Evolutionary conservation across 2,113 vertebrate genomes (phyloP).

Genomic region (Planiliza haematocheilus): DNA sequence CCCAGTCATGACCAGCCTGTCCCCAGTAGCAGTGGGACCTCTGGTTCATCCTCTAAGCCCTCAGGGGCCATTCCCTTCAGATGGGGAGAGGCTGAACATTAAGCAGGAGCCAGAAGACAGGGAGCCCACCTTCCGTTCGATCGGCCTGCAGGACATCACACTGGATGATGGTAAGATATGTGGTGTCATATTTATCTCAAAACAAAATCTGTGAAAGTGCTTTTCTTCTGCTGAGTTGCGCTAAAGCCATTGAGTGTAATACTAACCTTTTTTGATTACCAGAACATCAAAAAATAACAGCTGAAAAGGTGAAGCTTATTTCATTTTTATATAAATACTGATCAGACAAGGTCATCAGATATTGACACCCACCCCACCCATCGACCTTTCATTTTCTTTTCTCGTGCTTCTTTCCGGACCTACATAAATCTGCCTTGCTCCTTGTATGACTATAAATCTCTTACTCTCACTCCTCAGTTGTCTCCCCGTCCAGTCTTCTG

Average conservation of each 20-base stretch:
- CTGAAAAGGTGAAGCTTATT: neutral
- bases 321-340: neutral
- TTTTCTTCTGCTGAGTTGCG: neutral
- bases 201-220: neutral
- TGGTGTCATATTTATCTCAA: constrained; percentile 7
- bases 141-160: constrained; percentile 97
- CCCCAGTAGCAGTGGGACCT: constrained; percentile 76
- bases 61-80: constrained; percentile 84
- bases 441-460: neutral
- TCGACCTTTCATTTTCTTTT: neutral
- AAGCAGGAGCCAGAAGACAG: constrained; percentile 95
- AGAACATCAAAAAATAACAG: neutral
- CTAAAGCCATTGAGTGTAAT: too few relatives aligned
- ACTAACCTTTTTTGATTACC: neutral
- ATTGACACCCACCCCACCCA: neutral
- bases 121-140: constrained; percentile 93
- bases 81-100: constrained; percentile 87
- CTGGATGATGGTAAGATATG: constrained; percentile 94
- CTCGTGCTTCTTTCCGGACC: neutral
- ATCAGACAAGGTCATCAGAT: neutral
- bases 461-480: constrained; percentile 21
- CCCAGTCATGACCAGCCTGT: constrained; percentile 85
- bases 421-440: neutral
- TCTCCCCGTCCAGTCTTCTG: constrained; percentile 15
- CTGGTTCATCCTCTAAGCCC: constrained; percentile 88